Evolutionary conservation across 2,113 vertebrate species (phyloP).

Genomic region (Caranx melampygus): DNA sequence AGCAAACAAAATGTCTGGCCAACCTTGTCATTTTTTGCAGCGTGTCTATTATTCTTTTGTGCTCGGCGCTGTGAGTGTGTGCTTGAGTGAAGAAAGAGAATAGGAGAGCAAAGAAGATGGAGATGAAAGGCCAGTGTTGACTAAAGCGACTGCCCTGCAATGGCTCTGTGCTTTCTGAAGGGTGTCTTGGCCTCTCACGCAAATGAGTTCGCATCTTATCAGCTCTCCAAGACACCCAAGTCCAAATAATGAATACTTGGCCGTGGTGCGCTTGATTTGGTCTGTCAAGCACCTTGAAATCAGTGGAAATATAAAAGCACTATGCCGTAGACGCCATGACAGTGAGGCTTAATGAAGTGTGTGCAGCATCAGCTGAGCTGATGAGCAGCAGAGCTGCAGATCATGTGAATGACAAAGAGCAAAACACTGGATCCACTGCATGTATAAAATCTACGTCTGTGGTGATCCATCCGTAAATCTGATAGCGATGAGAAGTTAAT

Average conservation of each 20-base stretch:
- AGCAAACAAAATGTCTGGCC: constrained; percentile 8
- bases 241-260: constrained; percentile 64
- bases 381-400: constrained; percentile 4
- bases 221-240: constrained; percentile 33
- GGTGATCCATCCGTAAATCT: constrained; percentile 13
- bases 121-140: constrained; percentile 56
- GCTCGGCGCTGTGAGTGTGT: background rate
- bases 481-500: constrained; percentile 20
- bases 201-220: constrained; percentile 69
- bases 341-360: constrained; percentile 50
- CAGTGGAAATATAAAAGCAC: constrained; percentile 40
- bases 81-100: constrained; percentile 47
- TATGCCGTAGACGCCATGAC: constrained; percentile 16
- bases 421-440: background rate
- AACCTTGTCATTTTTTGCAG: constrained; percentile 41
- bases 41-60: constrained; percentile 37
- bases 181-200: constrained; percentile 59
- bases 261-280: constrained; percentile 40
- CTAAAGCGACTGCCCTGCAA: constrained; percentile 25
- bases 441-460: background rate
- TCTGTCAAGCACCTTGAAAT: constrained; percentile 53
- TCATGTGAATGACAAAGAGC: constrained; percentile 1
- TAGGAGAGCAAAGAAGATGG: constrained; percentile 33
- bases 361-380: constrained; percentile 34
- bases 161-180: constrained; percentile 56